These are phyloP conservation scores for Engraulis encrasicolus DNA, from an alignment of 2,113 vertebrate genomes.

Conservation along the genomic window DNA sequence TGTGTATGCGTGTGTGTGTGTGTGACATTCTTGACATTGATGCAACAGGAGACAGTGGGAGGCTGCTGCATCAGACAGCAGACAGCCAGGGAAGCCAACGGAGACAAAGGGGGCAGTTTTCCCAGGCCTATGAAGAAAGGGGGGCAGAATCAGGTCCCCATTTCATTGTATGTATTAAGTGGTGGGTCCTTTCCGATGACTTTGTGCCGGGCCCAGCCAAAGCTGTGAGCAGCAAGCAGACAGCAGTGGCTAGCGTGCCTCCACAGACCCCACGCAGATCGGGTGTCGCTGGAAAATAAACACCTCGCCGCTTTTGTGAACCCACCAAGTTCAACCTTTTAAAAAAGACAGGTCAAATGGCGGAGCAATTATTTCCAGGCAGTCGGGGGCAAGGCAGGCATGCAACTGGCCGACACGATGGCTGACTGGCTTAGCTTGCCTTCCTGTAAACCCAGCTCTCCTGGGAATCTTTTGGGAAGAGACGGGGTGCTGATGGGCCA, in stretches of 20 bases:
- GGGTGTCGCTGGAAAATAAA: constrained; percentile 5
- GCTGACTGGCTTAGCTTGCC: too few species aligned
- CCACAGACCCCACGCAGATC: not conserved
- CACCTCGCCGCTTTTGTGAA: not conserved
- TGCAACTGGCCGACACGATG: too few species aligned
- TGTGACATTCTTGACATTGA: not conserved
- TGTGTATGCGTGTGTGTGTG: constrained; percentile 8
- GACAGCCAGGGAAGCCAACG: too few species aligned
- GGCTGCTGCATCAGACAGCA: too few species aligned
- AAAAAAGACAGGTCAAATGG: not conserved
- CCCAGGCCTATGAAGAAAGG: too few species aligned
- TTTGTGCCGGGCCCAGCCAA: too few species aligned
- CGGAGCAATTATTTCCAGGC: not conserved
- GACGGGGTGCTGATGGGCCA: not conserved
- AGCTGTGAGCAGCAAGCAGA: too few species aligned
- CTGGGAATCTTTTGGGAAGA: not conserved
- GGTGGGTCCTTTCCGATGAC: too few species aligned
- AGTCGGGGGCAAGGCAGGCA: not conserved
- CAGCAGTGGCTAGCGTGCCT: not conserved
- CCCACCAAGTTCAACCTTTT: constrained; percentile 7
- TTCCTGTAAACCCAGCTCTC: not conserved
- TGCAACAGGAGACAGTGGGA: not conserved
- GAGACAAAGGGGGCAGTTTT: too few species aligned
- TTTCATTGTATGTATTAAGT: too few species aligned
- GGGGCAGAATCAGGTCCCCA: too few species aligned